Percentiles rank a stretch among this genome's conserved stretches.
Evolutionary conservation across 2,797 vertebrate genomes (phyloP).

Genomic region (Oreochromis grahami): DNA sequence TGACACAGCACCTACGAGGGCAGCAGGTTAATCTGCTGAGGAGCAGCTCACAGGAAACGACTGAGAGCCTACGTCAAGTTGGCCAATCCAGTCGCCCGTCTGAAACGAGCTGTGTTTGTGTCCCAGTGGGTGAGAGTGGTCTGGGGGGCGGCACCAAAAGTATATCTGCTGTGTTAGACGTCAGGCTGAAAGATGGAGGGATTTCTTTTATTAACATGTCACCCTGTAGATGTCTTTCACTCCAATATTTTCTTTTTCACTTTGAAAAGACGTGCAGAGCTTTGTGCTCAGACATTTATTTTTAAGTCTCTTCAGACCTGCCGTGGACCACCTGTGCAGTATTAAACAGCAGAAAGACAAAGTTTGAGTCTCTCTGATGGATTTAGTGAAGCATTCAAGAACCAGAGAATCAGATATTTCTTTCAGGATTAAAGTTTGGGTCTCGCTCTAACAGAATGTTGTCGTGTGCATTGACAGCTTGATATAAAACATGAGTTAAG

Average conservation of each 20-base stretch:
- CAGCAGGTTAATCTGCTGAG: not conserved
- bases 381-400: not conserved
- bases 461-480: not conserved
- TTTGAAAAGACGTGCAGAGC: rapidly evolving
- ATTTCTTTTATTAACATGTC: not conserved
- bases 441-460: not conserved
- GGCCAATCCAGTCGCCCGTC: not conserved
- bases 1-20: not conserved
- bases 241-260: not conserved
- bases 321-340: not conserved
- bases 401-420: not conserved
- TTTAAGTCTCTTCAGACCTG: not conserved
- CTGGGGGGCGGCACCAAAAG: not conserved
- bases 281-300: not conserved
- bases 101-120: not conserved
- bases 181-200: rapidly evolving
- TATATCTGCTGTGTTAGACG: not conserved
- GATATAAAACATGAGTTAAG: not conserved
- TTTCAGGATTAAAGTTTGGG: rapidly evolving
- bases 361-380: not conserved
- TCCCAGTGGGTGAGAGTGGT: not conserved
- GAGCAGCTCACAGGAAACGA: rapidly evolving
- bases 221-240: not conserved
- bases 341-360: not conserved
- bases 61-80: rapidly evolving